phyloP scores from a whole-genome alignment of 2,797 vertebrate genomes.

The Phoxinus dragarum region DNA sequence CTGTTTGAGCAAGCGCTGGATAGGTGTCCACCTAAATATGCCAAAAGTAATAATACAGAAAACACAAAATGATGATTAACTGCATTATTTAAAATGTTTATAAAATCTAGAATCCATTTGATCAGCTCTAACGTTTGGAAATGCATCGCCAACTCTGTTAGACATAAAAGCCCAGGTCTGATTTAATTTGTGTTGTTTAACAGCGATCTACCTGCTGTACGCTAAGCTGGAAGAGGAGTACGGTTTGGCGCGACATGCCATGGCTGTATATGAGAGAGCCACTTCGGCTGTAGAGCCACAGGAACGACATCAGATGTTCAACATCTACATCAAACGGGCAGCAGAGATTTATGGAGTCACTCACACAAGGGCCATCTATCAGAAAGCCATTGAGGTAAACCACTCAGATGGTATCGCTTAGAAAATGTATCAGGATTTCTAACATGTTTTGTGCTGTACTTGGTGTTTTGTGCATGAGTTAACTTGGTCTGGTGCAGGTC shows the following conservation, averaged over 20 bases:
- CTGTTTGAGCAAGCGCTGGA: conserved; percentile 94
- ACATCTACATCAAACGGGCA: conserved; percentile 94
- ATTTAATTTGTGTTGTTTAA: conserved; percentile 40
- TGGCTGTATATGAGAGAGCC: conserved; percentile 93
- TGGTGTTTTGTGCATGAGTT: not conserved
- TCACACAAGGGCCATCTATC: conserved; percentile 91
- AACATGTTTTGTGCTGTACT: not conserved
- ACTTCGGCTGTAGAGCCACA: conserved; percentile 86
- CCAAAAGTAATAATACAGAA: conserved; percentile 75
- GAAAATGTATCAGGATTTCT: not conserved
- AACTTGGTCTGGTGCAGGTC: conserved; percentile 74
- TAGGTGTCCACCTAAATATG: conserved; percentile 88
- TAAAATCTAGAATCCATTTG: not conserved
- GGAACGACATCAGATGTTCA: conserved; percentile 92
- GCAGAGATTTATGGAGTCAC: conserved; percentile 95
- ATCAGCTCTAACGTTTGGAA: not conserved
- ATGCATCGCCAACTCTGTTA: not conserved
- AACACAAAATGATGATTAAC: not conserved
- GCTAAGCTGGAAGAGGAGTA: conserved; percentile 92
- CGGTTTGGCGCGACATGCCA: conserved; percentile 91
- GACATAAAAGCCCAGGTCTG: not conserved
- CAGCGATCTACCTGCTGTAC: conserved; percentile 92
- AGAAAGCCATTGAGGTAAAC: conserved; percentile 91
- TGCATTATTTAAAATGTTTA: not conserved
- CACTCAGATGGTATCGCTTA: not conserved